Base-by-base conservation (phyloP, 2,888 invertebrate species). In the Kuschelorhynchus macadamiae region DNA sequence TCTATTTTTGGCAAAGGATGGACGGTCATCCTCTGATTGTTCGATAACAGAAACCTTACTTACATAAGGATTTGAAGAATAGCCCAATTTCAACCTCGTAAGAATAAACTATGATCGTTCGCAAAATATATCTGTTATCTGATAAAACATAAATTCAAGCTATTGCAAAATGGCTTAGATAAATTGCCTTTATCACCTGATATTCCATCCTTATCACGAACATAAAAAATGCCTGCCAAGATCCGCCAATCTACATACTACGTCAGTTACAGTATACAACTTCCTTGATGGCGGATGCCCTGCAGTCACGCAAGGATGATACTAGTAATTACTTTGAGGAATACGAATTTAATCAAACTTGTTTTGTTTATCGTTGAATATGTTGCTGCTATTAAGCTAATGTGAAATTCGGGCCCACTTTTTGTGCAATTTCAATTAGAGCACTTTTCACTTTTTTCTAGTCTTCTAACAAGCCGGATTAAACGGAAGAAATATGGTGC, bases 91-190 rank as follows among this genome's bases (percentile, higher is more conserved):
- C 32, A 32, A 36, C 3, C 14, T 21, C 14, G 39, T 25, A 25
- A 50, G 25, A 60, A 20, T 14, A 49, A 49, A 36, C 52, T 41
- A 14, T 42, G 61, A 52, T 53, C 52, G 52, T 49, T 49, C 36
- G 42, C 25, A 9, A 61, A 52, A 52, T 52, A 33, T 64, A 49
- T 41, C 32, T 57, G 30, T 64, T 64, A 64, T 64, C 64, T 57
- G 41, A 64, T 57, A 57, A 50, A 16, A 41, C 57, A 56, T 56
- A 56, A 64, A 64, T 56, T 50, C 32, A 8, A 56, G 36, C 64
- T 49, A 57, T 64, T 56, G 57, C 64, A 49, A 64, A 64, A 64
- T 64, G 64, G 64, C 50, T 42, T 57, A 64, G 64, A 57, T 56
- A 57, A 64, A 63, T 49, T 30, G 46, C 63, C 46, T 36, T 63